phyloP scores from a whole-genome alignment of 2,888 invertebrate species.

The Sinodicranocentrus sp. region DNA sequence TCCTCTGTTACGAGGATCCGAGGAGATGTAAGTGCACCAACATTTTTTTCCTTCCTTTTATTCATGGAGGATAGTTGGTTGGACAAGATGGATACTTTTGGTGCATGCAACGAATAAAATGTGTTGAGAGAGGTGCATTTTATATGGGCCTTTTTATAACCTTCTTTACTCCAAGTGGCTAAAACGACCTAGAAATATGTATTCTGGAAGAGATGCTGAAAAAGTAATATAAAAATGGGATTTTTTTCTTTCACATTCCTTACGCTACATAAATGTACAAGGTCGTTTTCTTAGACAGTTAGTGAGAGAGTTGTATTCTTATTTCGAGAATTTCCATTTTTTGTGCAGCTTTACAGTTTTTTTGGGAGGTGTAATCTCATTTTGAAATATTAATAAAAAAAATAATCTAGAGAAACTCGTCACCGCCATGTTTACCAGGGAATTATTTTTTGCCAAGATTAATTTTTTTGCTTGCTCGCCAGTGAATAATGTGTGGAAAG shows the following conservation, averaged over 20 bases:
- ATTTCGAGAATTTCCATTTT: too few species aligned
- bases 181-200: conserved; percentile 57
- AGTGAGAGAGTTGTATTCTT: background rate
- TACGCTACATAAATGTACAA: conserved; percentile 53
- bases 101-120: conserved; percentile 51
- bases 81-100: conserved; percentile 40
- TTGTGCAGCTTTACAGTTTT: too few species aligned
- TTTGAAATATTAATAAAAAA: too few species aligned
- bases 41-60: conserved; percentile 36
- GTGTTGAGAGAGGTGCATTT: conserved; percentile 43
- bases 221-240: too few species aligned
- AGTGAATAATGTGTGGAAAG: too few species aligned
- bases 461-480: too few species aligned
- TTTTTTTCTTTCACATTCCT: conserved; percentile 38
- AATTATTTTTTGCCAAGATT: too few species aligned
- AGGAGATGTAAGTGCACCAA: conserved; percentile 20
- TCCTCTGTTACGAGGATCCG: background rate
- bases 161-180: background rate
- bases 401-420: too few species aligned
- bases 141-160: conserved; percentile 22
- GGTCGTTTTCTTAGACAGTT: conserved; percentile 38
- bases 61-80: conserved; percentile 43
- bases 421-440: too few species aligned
- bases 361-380: too few species aligned
- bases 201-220: too few species aligned